Percentiles rank a stretch among this genome's conserved stretches.
phyloP scores from a whole-genome alignment of 2,888 invertebrate genomes.

The Nemoura dubitans region DNA sequence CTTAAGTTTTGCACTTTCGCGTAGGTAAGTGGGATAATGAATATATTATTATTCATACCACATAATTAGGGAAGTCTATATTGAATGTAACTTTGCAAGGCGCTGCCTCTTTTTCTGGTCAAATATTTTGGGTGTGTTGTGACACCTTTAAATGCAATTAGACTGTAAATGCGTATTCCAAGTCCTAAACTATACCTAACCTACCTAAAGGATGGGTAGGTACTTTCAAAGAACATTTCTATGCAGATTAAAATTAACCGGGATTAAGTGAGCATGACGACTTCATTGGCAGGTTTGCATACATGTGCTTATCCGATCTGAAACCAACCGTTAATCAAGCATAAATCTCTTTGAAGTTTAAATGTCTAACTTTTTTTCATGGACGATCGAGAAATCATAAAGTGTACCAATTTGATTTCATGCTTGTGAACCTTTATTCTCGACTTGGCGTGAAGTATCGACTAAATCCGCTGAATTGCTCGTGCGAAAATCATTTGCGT shows the following conservation, averaged over 20 bases:
- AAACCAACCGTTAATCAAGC: not conserved
- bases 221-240: not conserved
- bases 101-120: not conserved
- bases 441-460: no score
- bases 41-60: constrained; percentile 7
- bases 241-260: not conserved
- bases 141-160: not conserved
- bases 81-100: not conserved
- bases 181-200: not conserved
- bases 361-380: no score
- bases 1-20: not conserved
- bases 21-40: constrained; percentile 1
- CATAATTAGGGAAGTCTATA: not conserved
- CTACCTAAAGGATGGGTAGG: not conserved
- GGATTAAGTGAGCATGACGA: not conserved
- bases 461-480: no score
- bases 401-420: no score
- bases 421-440: no score
- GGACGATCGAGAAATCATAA: no score
- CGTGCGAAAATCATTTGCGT: no score
- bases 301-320: not conserved
- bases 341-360: not conserved
- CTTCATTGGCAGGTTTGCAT: not conserved
- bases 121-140: constrained; percentile 7
- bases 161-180: not conserved